These are phyloP conservation scores for Pardosa pseudoannulata DNA, from an alignment of 2,888 invertebrate genomes.

Conservation along the genomic window DNA sequence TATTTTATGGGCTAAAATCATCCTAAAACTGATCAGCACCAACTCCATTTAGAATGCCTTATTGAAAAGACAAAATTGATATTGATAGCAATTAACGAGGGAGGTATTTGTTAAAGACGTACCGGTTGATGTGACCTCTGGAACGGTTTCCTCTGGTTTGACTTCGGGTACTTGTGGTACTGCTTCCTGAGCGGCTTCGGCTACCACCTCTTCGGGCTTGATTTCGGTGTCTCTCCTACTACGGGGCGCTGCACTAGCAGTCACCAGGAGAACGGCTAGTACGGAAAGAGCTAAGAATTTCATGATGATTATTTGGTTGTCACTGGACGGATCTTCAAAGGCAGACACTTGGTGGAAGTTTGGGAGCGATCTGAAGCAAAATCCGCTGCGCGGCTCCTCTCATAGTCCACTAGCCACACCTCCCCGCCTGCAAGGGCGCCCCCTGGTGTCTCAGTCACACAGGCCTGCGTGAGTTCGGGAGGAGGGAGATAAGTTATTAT, in stretches of 20 bases:
- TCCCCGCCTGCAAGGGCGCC: constrained; percentile 20
- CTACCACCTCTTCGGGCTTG: constrained; percentile 31
- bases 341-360: neutral
- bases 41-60: too few species aligned
- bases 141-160: neutral
- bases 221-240: constrained; percentile 31
- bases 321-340: constrained; percentile 17
- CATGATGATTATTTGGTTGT: constrained; percentile 16
- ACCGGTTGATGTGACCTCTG: neutral
- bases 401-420: constrained; percentile 38
- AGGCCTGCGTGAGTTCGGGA: neutral
- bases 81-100: too few species aligned
- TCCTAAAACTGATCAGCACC: too few species aligned
- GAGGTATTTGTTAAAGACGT: too few species aligned
- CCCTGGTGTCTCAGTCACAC: constrained; percentile 10
- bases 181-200: constrained; percentile 27
- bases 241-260: constrained; percentile 31
- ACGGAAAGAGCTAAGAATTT: constrained; percentile 32
- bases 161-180: constrained; percentile 28
- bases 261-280: constrained; percentile 16
- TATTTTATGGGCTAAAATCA: too few species aligned
- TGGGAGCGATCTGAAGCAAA: neutral
- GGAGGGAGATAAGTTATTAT: neutral
- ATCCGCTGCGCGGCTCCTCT: constrained; percentile 38
- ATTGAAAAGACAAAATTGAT: too few species aligned